Percentiles rank a stretch among this genome's conserved stretches.
Conservation (phyloP, 2,797 vertebrate species). For the Sebastiscus tertius region DNA sequence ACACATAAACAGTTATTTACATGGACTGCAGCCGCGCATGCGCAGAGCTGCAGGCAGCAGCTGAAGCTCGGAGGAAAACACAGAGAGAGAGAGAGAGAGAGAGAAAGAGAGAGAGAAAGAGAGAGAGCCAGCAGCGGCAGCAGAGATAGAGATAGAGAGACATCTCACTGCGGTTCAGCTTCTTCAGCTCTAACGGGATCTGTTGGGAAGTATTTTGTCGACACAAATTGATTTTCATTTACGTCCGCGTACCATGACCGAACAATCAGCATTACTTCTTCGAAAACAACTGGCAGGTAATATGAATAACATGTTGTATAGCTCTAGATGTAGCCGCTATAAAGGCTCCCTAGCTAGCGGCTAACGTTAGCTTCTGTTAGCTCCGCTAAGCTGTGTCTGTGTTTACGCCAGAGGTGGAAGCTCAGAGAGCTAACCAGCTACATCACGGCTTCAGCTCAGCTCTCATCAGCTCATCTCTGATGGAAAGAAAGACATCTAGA, state of each 20-base stretch:
- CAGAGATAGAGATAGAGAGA: no score
- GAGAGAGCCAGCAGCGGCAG: no score
- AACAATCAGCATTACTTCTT: constrained; percentile 86
- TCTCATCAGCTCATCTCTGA: not conserved
- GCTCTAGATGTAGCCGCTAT: not conserved
- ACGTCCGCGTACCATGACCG: constrained; percentile 82
- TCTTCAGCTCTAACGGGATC: constrained; percentile 23
- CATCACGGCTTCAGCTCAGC: not conserved
- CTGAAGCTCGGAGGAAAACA: constrained; percentile 73
- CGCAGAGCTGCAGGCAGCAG: constrained; percentile 52
- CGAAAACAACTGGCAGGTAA: constrained; percentile 88
- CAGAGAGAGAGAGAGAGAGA: no score
- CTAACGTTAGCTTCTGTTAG: constrained; percentile 60
- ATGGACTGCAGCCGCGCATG: constrained; percentile 52
- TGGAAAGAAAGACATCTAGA: not conserved
- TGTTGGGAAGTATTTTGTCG: constrained; percentile 53
- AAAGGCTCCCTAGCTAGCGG: constrained; percentile 29
- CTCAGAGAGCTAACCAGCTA: constrained; percentile 36
- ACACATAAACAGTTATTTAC: not conserved
- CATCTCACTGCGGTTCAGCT: not conserved
- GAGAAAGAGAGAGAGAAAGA: no score
- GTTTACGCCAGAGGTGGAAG: constrained; percentile 62
- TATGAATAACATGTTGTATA: not conserved
- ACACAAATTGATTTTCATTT: constrained; percentile 55
- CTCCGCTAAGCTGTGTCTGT: constrained; percentile 58